Evolutionary conservation across 1,140 invertebrate genomes (phyloP).

Genomic region (Mylabris phalerata): DNA sequence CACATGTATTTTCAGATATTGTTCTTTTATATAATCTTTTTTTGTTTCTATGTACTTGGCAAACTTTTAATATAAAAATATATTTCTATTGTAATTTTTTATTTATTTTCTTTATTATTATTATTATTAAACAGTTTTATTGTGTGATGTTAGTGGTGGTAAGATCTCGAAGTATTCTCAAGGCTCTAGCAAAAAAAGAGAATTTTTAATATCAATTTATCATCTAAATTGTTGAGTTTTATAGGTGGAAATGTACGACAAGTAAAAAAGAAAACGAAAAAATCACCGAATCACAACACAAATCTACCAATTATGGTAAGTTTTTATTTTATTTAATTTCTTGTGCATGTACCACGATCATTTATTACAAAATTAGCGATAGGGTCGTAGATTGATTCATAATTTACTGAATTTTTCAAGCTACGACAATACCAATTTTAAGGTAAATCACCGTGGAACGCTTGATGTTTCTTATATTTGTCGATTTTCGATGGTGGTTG

Average conservation of each 20-base stretch:
- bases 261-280: constrained; percentile 44
- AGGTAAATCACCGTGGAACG: too few relatives aligned
- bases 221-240: constrained; percentile 13
- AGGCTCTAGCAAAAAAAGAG: constrained; percentile 12
- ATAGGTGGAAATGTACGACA: constrained; percentile 38
- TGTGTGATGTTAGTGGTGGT: constrained; percentile 24
- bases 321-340: neutral
- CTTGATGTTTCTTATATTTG: too few relatives aligned
- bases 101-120: too few relatives aligned
- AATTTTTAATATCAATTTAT: constrained; percentile 13
- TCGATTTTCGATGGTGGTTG: too few relatives aligned
- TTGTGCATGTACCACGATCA: too few relatives aligned
- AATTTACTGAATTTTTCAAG: too few relatives aligned
- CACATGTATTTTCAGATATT: constrained; percentile 30
- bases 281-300: constrained; percentile 37
- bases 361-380: too few relatives aligned
- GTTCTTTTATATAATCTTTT: constrained; percentile 32
- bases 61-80: constrained; percentile 39
- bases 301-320: constrained; percentile 23
- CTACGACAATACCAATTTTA: too few relatives aligned
- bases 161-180: constrained; percentile 32
- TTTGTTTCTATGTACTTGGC: constrained; percentile 40
- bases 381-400: too few relatives aligned
- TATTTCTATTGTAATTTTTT: constrained; percentile 36
- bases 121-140: constrained; percentile 26